These are phyloP conservation scores for Brachypterus glaber DNA, from an alignment of 2,888 invertebrate species.

Conservation along the genomic window DNA sequence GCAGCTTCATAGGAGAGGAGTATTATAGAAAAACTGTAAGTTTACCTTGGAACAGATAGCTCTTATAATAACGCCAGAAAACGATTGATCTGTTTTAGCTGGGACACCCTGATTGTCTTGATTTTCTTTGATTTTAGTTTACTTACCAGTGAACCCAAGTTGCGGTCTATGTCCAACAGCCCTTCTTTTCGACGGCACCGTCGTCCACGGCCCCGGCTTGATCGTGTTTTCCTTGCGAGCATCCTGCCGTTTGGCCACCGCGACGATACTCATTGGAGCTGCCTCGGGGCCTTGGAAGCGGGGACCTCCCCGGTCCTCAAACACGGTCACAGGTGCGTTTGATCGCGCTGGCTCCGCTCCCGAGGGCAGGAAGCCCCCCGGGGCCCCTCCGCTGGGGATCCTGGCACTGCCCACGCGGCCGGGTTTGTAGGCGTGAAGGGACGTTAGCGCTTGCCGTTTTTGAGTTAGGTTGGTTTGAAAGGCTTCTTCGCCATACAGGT, in stretches of 20 bases:
- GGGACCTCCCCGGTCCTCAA: slow-evolving; percentile 29
- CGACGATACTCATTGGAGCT: slow-evolving; percentile 45
- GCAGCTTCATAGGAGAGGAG: not conserved
- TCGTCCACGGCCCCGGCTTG: slow-evolving; percentile 63
- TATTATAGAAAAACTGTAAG: not conserved
- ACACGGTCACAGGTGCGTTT: slow-evolving; percentile 30
- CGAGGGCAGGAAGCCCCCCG: slow-evolving; percentile 22
- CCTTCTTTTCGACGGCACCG: slow-evolving; percentile 36
- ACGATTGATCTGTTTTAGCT: too few relatives aligned
- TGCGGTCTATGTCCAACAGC: slow-evolving; percentile 28
- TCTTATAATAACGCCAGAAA: too few relatives aligned
- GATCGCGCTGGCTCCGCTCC: slow-evolving; percentile 30
- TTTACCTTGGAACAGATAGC: too few relatives aligned
- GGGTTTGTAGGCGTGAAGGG: slow-evolving; percentile 58
- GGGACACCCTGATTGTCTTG: not conserved
- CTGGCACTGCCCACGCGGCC: slow-evolving; percentile 45
- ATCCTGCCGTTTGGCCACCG: slow-evolving; percentile 46
- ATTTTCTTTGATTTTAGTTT: too few relatives aligned
- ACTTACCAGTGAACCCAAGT: slow-evolving; percentile 43
- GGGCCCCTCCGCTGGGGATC: slow-evolving; percentile 20
- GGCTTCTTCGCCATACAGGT: slow-evolving; percentile 49
- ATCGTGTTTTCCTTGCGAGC: slow-evolving; percentile 59
- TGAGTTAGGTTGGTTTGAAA: slow-evolving; percentile 45
- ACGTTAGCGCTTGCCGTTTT: slow-evolving; percentile 67
- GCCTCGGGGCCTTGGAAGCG: slow-evolving; percentile 33